Conservation (phyloP, 2,888 invertebrate genomes). For the Drosophila sordidula region DNA sequence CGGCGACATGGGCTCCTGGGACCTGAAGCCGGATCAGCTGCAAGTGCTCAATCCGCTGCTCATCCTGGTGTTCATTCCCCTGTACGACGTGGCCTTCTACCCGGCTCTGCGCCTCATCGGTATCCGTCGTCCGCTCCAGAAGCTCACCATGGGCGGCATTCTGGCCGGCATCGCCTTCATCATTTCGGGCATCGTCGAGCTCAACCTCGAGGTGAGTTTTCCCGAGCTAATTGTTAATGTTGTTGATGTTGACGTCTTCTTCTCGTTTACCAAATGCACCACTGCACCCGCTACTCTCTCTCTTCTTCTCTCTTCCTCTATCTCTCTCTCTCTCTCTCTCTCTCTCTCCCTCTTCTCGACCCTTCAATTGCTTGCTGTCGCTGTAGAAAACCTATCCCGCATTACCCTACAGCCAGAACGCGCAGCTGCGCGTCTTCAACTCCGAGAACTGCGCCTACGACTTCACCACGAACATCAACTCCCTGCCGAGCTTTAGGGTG, state of each 20-base stretch:
- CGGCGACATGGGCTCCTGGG: constrained; percentile 90
- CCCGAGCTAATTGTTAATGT: background rate
- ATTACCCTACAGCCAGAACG: constrained; percentile 87
- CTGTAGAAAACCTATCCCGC: constrained; percentile 88
- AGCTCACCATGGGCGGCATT: constrained; percentile 94
- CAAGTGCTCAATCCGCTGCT: constrained; percentile 96
- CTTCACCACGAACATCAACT: constrained; percentile 65
- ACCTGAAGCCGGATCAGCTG: constrained; percentile 96
- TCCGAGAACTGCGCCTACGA: constrained; percentile 86
- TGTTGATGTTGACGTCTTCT: background rate
- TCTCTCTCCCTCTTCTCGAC: constrained; percentile 14
- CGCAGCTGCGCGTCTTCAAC: constrained; percentile 91
- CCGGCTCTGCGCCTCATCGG: constrained; percentile 90
- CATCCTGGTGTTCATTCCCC: constrained; percentile 93
- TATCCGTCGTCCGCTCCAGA: constrained; percentile 91
- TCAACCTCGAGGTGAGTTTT: constrained; percentile 88
- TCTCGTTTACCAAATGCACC: constrained; percentile 33
- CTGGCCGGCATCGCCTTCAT: constrained; percentile 94
- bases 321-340: constrained; percentile 9
- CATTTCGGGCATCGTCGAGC: constrained; percentile 94
- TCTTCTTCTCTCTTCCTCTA: constrained; percentile 11
- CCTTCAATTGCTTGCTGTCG: background rate
- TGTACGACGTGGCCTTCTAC: constrained; percentile 92
- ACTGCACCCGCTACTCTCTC: constrained; percentile 16
- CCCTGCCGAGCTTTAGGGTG: constrained; percentile 49